These are phyloP conservation scores for Astyanax mexicanus DNA, from an alignment of 2,797 vertebrate species.

Conservation along the genomic window DNA sequence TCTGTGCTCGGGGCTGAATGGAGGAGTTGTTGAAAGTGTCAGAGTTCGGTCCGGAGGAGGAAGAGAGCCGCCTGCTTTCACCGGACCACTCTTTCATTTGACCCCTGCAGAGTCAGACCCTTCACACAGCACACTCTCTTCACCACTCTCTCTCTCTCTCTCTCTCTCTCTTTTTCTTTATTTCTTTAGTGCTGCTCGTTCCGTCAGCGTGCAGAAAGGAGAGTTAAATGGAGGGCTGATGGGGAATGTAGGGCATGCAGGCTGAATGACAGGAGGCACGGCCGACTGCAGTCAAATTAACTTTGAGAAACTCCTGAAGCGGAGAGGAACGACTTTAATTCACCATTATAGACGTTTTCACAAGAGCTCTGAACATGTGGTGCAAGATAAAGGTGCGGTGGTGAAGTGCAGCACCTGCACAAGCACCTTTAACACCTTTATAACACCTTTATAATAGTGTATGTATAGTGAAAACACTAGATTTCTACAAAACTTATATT, in stretches of 20 bases:
- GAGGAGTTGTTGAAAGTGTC: conserved; percentile 60
- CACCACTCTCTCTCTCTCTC: conserved; percentile 19
- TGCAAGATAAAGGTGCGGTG: background rate
- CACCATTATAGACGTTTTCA: background rate
- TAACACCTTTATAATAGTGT: too few species aligned
- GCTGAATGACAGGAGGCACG: background rate
- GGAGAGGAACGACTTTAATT: background rate
- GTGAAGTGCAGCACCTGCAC: background rate
- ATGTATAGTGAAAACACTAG: too few species aligned
- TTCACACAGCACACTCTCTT: conserved; percentile 38
- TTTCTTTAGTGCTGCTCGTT: conserved; percentile 13
- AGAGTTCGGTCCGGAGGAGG: conserved; percentile 54
- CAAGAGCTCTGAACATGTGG: too few species aligned
- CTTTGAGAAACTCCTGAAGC: conserved; percentile 11
- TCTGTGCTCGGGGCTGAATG: conserved; percentile 59
- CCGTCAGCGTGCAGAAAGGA: conserved; percentile 13
- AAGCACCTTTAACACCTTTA: background rate
- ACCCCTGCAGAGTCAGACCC: conserved; percentile 69
- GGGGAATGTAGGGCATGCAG: conserved; percentile 1
- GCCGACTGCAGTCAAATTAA: background rate
- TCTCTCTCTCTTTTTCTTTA: conserved; percentile 29
- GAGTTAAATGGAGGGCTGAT: conserved; percentile 28
- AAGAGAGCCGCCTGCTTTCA: conserved; percentile 61
- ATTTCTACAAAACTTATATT: too few species aligned
- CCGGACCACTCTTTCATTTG: conserved; percentile 65